Conservation (phyloP, 2,797 vertebrate genomes). For the Myotis findleyi region DNA sequence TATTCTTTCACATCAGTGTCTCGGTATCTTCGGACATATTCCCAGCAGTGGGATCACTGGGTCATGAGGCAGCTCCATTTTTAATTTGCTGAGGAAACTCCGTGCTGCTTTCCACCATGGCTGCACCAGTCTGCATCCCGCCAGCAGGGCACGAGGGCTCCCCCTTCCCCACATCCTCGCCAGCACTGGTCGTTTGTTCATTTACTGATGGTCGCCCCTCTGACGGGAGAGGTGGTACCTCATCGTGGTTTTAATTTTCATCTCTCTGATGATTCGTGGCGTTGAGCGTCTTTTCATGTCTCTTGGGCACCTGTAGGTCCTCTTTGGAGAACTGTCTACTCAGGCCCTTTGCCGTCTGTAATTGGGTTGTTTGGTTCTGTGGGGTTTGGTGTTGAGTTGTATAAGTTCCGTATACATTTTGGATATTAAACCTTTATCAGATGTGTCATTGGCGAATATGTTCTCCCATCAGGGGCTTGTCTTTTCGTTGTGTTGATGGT, state of each 20-base stretch:
- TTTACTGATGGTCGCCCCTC: not conserved
- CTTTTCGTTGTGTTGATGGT: not conserved
- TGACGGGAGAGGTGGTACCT: not conserved
- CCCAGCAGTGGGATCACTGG: not conserved
- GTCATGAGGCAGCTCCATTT: not conserved
- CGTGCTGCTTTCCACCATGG: not conserved
- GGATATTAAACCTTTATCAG: not conserved
- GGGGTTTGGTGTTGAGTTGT: not conserved
- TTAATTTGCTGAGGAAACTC: not conserved
- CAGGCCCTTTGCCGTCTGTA: not conserved
- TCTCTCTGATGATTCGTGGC: not conserved
- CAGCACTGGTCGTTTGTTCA: not conserved
- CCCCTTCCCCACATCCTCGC: not conserved
- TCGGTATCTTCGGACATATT: fast-evolving
- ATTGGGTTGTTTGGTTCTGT: not conserved
- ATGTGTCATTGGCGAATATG: not conserved
- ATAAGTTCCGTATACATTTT: not conserved
- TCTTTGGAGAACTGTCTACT: not conserved
- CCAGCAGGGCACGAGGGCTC: not conserved
- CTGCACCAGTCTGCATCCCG: not conserved
- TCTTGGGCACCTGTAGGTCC: not conserved
- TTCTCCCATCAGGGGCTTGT: not conserved
- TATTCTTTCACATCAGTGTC: not conserved
- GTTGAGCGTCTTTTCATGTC: not conserved
- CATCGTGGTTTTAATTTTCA: not conserved